Percentiles rank a stretch among this genome's conserved stretches.
Conservation (phyloP, 2,797 vertebrate species). For the Pipistrellus pygmaeus region DNA sequence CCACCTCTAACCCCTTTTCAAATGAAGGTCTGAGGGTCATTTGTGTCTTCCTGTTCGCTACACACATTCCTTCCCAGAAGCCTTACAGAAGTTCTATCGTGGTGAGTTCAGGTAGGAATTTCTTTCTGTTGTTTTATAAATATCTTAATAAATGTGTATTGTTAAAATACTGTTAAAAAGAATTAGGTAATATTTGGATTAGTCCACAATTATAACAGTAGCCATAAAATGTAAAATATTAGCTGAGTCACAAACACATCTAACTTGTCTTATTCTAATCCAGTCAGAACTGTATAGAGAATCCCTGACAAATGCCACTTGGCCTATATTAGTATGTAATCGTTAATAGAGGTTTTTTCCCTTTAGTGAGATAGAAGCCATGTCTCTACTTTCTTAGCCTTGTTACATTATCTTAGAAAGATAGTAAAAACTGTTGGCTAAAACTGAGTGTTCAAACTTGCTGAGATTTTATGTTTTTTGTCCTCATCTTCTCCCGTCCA, state of each 20-base stretch:
- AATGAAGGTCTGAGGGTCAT: conserved; percentile 95
- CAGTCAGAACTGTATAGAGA: neutral
- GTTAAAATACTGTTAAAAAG: neutral
- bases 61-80: conserved; percentile 95
- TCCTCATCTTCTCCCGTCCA: neutral
- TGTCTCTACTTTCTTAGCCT: neutral
- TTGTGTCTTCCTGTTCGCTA: conserved; percentile 97
- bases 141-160: conserved; percentile 18
- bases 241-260: neutral
- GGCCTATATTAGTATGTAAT: neutral
- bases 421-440: conserved; percentile 12
- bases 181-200: conserved; percentile 9
- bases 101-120: conserved; percentile 98
- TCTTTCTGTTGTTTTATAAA: conserved; percentile 1
- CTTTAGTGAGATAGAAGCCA: neutral
- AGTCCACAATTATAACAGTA: neutral
- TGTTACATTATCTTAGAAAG: conserved; percentile 23
- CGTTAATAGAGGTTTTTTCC: neutral
- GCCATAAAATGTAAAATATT: neutral
- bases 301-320: neutral
- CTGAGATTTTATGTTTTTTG: conserved; percentile 50
- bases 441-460: conserved; percentile 1
- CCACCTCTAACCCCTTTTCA: neutral
- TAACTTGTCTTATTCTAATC: neutral
- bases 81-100: conserved; percentile 93